Conservation (phyloP, 2,113 vertebrate species). For the Origma solitaria region DNA sequence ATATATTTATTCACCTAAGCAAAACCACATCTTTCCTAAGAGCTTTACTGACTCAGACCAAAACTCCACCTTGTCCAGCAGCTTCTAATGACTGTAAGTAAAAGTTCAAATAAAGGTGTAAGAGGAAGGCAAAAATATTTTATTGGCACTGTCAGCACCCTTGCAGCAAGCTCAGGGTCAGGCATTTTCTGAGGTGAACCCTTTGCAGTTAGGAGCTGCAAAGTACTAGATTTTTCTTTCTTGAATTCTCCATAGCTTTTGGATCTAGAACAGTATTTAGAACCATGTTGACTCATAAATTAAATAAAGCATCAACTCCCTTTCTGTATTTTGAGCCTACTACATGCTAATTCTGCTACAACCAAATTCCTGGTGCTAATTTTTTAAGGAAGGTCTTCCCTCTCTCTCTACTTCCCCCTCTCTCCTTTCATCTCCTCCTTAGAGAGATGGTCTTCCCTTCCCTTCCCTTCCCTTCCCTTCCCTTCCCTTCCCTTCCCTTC, state of each 20-base stretch:
- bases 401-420: neutral
- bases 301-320: neutral
- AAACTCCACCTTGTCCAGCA: neutral
- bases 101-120: neutral
- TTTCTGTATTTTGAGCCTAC: neutral
- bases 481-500: too few relatives aligned
- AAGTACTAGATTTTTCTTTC: neutral
- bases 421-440: neutral
- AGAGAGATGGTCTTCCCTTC: neutral
- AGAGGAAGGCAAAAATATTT: neutral
- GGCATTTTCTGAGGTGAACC: neutral
- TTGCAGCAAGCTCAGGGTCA: neutral
- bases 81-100: neutral
- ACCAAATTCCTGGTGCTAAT: neutral
- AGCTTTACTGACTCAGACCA: neutral
- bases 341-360: neutral
- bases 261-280: neutral
- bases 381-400: neutral
- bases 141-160: neutral
- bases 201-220: neutral
- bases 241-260: neutral
- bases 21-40: neutral
- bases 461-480: too few relatives aligned
- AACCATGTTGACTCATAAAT: neutral
- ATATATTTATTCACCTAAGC: neutral